phyloP scores from a whole-genome alignment of 2,113 vertebrate genomes.

The Nerophis lumbriciformis region DNA sequence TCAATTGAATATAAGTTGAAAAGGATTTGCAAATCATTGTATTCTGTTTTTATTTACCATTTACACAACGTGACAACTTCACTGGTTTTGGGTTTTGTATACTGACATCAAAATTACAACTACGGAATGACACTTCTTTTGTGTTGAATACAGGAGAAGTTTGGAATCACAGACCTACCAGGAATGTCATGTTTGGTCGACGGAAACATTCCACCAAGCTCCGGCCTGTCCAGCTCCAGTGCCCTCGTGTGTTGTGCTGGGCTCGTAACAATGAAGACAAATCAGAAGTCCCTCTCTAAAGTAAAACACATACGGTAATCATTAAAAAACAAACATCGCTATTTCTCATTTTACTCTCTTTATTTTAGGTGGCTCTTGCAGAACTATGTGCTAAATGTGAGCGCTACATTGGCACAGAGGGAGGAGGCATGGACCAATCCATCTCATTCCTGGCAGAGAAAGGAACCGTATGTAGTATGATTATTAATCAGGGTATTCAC shows the following conservation, averaged over 20 bases:
- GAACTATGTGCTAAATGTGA: constrained; percentile 91
- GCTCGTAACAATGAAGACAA: constrained; percentile 80
- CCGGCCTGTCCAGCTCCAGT: constrained; percentile 93
- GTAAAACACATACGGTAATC: constrained; percentile 63
- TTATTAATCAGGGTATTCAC: background rate
- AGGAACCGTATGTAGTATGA: constrained; percentile 79
- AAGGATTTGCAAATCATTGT: no score
- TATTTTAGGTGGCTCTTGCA: constrained; percentile 80
- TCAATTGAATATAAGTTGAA: no score
- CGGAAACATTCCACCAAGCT: constrained; percentile 88
- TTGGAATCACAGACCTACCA: constrained; percentile 70
- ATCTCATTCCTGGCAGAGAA: constrained; percentile 94
- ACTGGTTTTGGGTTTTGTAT: no score
- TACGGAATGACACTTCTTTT: background rate
- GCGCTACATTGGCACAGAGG: constrained; percentile 91
- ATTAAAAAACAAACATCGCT: background rate
- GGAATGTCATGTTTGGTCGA: constrained; percentile 92
- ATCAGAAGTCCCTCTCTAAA: constrained; percentile 86
- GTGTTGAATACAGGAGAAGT: constrained; percentile 78
- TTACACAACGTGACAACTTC: no score
- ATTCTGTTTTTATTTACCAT: no score
- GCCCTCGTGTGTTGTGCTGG: constrained; percentile 93
- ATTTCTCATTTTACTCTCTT: background rate
- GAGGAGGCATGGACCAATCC: constrained; percentile 98
- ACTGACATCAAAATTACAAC: no score